A percentile compares a stretch with the other conserved stretches of the same genome.
These are phyloP conservation scores for Drosophila burlai DNA, from an alignment of 1,140 invertebrate species.

Conservation along the genomic window DNA sequence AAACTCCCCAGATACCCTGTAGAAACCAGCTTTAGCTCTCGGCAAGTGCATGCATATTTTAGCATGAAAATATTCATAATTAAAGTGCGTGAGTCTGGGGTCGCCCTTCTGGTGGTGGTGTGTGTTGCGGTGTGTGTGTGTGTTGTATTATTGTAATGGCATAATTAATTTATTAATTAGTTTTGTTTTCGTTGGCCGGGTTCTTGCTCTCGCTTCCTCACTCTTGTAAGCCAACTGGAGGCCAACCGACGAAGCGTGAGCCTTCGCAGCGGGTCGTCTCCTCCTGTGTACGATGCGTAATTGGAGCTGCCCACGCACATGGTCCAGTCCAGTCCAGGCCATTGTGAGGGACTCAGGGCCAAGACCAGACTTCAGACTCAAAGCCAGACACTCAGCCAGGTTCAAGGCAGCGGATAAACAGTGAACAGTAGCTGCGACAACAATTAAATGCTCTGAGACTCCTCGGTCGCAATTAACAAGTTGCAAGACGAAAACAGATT, in stretches of 20 bases:
- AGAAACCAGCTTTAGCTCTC: constrained; percentile 6
- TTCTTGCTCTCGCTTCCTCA: constrained; percentile 29
- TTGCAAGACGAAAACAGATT: constrained; percentile 73
- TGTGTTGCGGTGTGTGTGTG: constrained; percentile 30
- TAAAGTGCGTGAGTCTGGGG: constrained; percentile 71
- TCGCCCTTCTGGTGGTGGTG: constrained; percentile 13
- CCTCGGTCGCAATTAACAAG: constrained; percentile 69
- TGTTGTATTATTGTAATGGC: constrained; percentile 81
- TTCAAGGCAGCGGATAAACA: constrained; percentile 20
- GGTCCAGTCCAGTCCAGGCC: background rate
- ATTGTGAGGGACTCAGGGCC: constrained; percentile 7
- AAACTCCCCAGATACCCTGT: constrained; percentile 14
- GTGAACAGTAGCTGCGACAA: constrained; percentile 63
- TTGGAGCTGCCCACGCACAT: constrained; percentile 76
- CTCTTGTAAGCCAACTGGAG: constrained; percentile 50
- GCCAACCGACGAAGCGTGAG: constrained; percentile 57
- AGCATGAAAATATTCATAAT: constrained; percentile 83
- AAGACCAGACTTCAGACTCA: background rate
- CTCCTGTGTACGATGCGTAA: constrained; percentile 51
- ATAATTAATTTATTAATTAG: constrained; percentile 84
- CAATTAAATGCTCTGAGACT: constrained; percentile 62
- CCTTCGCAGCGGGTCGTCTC: constrained; percentile 43
- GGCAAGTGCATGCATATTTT: constrained; percentile 75
- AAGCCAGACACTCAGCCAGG: constrained; percentile 22
- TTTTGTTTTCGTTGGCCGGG: constrained; percentile 47